Base-by-base conservation (phyloP, 2,797 vertebrate species). In the Sitta carolinensis region DNA sequence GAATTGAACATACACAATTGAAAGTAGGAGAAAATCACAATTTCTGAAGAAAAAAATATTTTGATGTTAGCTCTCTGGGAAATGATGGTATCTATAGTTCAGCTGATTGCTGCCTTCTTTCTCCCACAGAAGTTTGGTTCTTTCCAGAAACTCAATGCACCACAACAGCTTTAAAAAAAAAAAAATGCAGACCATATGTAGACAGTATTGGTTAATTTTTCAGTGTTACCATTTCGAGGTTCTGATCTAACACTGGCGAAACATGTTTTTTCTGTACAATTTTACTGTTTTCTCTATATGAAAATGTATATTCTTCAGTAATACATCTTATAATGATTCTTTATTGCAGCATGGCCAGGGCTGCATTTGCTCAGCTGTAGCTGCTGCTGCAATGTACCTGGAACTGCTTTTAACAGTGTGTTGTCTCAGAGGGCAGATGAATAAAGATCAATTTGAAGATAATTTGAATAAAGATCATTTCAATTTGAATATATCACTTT, bases 231-330 rank as follows among this genome's bases (percentile, higher is more conserved):
- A 23, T 9, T 73, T 66, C 13, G 21, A 16, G 6, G 3, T 68
- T 87, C n/a, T 50, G 22, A 14, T 75, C 55, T 64, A 72, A 47
- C 7, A 29, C 13, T 48, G 30, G 5, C 40, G 72, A 69, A 52
- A 3, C 0, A 3, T 0, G 0, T 2, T 38, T 80, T 76, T 72
- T 59, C 11, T 48, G 5, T 29, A n/a, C 7, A 36, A 1, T 16
- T 19, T 48, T 19, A 21, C 25, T 25, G 0, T 64, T 76, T 70
- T 76, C 27, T 77, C 18, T 45, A 5, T 20, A 29, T 14, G 3
- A 47, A 64, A 64, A 47, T 22, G 7, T 30, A 12, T 43, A n/a
- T 69, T 62, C 36, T 16, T 43, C 11, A n/a, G 7, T 21, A 32
- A 9, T 64, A 3, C 4, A 11, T 69, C 62, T 88, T 43, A 13